phyloP scores from a whole-genome alignment of 2,888 invertebrate genomes.

The Clusia tigrina region DNA sequence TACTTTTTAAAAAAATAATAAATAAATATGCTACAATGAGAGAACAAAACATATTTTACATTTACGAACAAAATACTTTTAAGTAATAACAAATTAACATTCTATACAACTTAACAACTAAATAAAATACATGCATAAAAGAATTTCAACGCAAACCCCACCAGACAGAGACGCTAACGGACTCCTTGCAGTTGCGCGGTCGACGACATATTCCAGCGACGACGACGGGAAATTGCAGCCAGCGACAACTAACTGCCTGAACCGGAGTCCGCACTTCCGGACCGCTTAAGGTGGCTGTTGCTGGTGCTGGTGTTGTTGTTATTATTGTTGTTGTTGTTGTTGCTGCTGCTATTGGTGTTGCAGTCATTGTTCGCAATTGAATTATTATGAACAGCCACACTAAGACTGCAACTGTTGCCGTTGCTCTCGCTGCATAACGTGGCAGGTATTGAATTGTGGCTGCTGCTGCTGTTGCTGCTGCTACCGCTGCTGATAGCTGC shows the following conservation, averaged over 20 bases:
- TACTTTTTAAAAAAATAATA: too few species aligned
- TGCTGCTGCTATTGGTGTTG: constrained; percentile 17
- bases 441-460: constrained; percentile 33
- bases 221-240: constrained; percentile 15
- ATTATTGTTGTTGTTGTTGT: constrained; percentile 33
- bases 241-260: constrained; percentile 41
- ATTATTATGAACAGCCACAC: constrained; percentile 42
- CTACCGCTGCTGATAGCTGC: constrained; percentile 37
- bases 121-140: too few species aligned
- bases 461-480: constrained; percentile 36
- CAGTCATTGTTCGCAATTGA: constrained; percentile 36
- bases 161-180: too few species aligned
- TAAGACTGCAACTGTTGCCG: constrained; percentile 37
- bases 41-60: too few species aligned
- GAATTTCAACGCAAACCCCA: too few species aligned
- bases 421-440: constrained; percentile 32
- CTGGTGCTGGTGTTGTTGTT: constrained; percentile 36
- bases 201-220: too few species aligned
- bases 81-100: too few species aligned
- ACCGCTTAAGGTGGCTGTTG: constrained; percentile 32
- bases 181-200: too few species aligned
- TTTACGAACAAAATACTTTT: too few species aligned
- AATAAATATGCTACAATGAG: too few species aligned
- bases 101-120: too few species aligned
- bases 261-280: constrained; percentile 35